phyloP scores from a whole-genome alignment of 2,888 invertebrate genomes.

The Campopleginae sp. region DNA sequence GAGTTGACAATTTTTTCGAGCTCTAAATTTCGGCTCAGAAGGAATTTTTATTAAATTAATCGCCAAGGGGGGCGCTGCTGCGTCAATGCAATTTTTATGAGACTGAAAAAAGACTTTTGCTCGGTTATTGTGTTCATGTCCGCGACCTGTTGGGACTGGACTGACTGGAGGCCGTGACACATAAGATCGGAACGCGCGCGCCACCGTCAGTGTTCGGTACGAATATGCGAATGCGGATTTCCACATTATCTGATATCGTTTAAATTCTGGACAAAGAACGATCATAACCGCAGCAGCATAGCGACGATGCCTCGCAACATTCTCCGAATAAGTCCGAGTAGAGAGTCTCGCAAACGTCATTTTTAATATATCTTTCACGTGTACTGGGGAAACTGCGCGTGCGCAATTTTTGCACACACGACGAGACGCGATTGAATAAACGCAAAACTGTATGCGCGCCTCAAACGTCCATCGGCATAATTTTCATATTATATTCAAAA shows the following conservation, averaged over 20 bases:
- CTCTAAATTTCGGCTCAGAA: too few species aligned
- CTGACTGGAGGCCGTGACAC: background rate
- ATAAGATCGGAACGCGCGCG: background rate
- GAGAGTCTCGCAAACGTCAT: background rate
- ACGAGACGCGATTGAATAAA: background rate
- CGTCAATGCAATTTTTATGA: too few species aligned
- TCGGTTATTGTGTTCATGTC: background rate
- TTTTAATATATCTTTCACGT: background rate
- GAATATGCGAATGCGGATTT: background rate
- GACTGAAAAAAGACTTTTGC: too few species aligned
- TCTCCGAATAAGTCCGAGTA: background rate
- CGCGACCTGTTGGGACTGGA: too few species aligned
- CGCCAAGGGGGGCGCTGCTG: too few species aligned
- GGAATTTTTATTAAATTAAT: too few species aligned
- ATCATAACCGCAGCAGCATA: too few species aligned
- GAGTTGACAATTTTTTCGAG: too few species aligned
- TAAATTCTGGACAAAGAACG: background rate
- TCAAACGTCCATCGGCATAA: background rate
- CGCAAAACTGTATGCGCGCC: background rate
- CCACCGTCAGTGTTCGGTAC: background rate
- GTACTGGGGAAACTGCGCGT: background rate
- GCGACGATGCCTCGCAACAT: conserved; percentile 3
- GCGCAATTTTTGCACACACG: background rate
- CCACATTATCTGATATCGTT: background rate
- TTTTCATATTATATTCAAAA: background rate